Base-by-base conservation (phyloP, 2,888 invertebrate genomes). In the Halictus quadricinctus region DNA sequence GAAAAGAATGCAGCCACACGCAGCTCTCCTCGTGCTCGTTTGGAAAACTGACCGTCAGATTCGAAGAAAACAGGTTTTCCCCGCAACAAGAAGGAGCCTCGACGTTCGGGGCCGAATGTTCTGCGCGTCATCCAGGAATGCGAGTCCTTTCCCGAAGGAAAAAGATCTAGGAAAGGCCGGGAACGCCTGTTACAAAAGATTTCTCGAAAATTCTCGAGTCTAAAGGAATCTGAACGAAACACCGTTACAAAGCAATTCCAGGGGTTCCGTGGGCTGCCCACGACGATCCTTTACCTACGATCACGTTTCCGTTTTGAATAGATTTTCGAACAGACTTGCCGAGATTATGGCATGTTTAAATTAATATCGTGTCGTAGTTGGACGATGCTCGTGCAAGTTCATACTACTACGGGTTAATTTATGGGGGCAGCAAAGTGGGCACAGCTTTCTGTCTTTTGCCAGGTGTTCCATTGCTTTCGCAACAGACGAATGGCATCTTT, bases 71-170 rank as follows among this genome's bases (percentile, higher is more conserved):
- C 87, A 80, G 87, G 86, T 88, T 88, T 82, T 58, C 54, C 64
- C 80, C 36, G 79, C 72, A 80, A 87, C 72, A 79, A 36, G 87
- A 84, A 79, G 76, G 60, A 76, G 58, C 48, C 79, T 76, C 79
- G 66, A 74, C 66, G 69, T 74, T 58, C 29, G 21, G 66, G 43
- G 58, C 78, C 36, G 70, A 80, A 80, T 76, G 82, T 88, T 86
- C 80, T 72, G 81, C 82, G 84, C 76, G 80, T 84, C 87, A 87
- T 76, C 76, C 21, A 79, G 83, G 87, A 87, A 88, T 88, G 85
- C 73, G 36, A 76, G 73, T 64, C 83, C 78, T 81, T 83, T 76
- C 73, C 78, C 29, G 58, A 79, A 79, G 73, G 77, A 75, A 81
- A 29, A 84, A 73, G 76, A 58, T 50, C 72, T 46, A 25, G 70